Evolutionary conservation across 2,888 invertebrate species (phyloP), one percentile per base, ranked within the genome.

Genomic region (Microplitis manilae): DNA sequence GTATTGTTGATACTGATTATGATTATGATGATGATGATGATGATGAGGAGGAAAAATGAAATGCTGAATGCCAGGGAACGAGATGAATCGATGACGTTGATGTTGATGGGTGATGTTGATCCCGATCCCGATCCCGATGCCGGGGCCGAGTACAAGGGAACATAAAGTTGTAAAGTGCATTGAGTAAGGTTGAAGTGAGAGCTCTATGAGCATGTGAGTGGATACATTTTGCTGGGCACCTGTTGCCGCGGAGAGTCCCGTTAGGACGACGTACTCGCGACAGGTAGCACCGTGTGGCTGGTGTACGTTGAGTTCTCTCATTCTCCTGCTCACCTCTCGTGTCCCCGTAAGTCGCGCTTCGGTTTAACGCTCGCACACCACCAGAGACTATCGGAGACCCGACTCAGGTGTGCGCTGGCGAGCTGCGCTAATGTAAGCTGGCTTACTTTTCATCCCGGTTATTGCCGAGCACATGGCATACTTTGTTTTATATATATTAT

Each of bases 211-310:
- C 30, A 30, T 50, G 50, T 50, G 50, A 13, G 50, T 13, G 73
- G 76, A 77, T 83, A 84, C 81, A 81, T 80, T 81, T 84, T 84
- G 86, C 86, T 86, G 86, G 86, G 85, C 88, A 88, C 88, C 88
- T 88, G 88, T 86, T 87, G 86, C 84, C 84, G 82, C 83, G 84
- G 83, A 83, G 84, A 84, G 85, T 88, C 88, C 88, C 88, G 88
- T 88, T 88, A 88, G 86, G 84, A 86, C 81, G 85, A 85, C 86
- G 84, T 84, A 86, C 85, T 80, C 39, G 85, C 85, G 81, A 81
- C 87, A 87, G 87, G 87, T 86, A 86, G 83, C 83, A 80, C 83
- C 64, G 61, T 62, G 60, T 62, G 39, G 40, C 41, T 64, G 72
- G 72, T 76, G 62, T 77, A 64, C 15, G 39, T 61, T 40, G 7